Conservation (phyloP, 2,797 vertebrate genomes). For the Taeniopygia guttata region DNA sequence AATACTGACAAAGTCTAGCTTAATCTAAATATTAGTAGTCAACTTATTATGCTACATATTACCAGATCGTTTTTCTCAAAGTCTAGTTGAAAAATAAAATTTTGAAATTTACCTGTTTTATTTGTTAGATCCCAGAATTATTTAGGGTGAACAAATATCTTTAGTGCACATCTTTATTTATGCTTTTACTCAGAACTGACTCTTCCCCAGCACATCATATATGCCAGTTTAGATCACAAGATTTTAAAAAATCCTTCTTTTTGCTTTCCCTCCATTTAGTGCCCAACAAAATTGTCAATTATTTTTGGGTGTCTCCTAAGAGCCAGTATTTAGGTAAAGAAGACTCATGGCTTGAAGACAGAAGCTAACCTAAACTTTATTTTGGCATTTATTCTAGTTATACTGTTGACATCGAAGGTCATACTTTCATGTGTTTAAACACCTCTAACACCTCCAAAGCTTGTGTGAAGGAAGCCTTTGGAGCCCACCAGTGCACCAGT, state of each 20-base stretch:
- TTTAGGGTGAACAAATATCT: background rate
- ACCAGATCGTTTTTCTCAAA: background rate
- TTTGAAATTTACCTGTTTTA: background rate
- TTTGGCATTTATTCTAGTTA: background rate
- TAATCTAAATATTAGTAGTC: slow-evolving; percentile 1
- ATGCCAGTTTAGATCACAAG: background rate
- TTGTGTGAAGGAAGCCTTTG: background rate
- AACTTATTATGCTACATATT: slow-evolving; percentile 8
- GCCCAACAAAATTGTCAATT: background rate
- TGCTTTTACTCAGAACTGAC: background rate
- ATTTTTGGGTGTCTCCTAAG: background rate
- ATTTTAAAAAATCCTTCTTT: background rate
- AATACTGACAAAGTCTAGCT: background rate
- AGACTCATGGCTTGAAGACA: background rate
- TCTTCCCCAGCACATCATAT: background rate
- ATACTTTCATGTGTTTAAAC: background rate
- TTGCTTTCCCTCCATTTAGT: background rate
- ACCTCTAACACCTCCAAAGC: background rate
- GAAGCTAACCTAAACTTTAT: background rate
- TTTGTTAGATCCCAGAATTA: background rate
- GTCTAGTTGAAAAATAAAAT: background rate
- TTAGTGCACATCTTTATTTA: background rate
- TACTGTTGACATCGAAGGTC: background rate
- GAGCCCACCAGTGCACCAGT: background rate
- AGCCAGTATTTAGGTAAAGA: background rate